Evolutionary conservation across 2,113 vertebrate species (phyloP), one percentile per base, ranked within the genome.

Genomic region (Oxyruncus cristatus): DNA sequence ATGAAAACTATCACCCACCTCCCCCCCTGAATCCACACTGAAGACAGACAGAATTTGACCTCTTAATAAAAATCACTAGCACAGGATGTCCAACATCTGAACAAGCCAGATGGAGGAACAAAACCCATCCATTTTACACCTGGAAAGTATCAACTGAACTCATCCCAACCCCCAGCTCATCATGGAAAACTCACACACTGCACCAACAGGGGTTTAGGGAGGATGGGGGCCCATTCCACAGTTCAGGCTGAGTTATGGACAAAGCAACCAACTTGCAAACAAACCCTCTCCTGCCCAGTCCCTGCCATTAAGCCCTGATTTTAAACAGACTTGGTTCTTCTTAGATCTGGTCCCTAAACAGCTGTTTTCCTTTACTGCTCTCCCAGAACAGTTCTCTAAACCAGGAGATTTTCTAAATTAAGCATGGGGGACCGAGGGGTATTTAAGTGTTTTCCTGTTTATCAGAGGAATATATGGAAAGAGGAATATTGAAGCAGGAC

Each of bases 361-460:
- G 93, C 93, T 96, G 88, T 47, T 94, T 94, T 66, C 90, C 95
- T 93, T 92, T 33, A 46, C 52, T 75, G 85, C 85, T 91, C 85
- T 92, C 88, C 79, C 68, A 89, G 55, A 95, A 86, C 93, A 37
- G 67, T 81, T 67, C 83, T 61, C 70, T 86, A 66, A 72, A 76
- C 17, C 88, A 83, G 85, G 0, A 94, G 83, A 78, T 88, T 89
- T 91, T 92, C 71, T 42, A 90, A 88, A 95, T 95, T 21, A 91
- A 81, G 68, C 11, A 59, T 22, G 56, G 62, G 73, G 86, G 93
- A 75, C 13, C 76, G 67, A 77, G 65, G 81, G 50, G 63, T 21
- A 46, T 71, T 88, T 44, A 32, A 58, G 67, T 33, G 42, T 93
- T 22, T 95, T 90, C 87, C 94, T 93, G 89, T 92, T 96, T 91